These are phyloP conservation scores for Penaeus japonicus DNA, from an alignment of 1,140 invertebrate species.

Conservation along the genomic window DNA sequence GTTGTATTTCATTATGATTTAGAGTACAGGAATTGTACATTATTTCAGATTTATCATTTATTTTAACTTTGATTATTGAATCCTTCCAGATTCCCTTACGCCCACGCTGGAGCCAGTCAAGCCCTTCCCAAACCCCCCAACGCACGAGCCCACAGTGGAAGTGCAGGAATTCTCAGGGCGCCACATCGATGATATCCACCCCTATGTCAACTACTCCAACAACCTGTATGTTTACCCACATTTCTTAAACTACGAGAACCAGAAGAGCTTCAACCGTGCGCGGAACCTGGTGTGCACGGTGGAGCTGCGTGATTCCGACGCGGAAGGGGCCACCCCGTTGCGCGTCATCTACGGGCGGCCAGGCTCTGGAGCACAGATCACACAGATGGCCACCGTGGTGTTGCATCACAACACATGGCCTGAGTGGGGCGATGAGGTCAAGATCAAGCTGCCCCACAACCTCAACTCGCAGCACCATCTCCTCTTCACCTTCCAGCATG, in stretches of 20 bases:
- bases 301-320: slow-evolving; percentile 83
- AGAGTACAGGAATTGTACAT: neutral
- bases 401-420: slow-evolving; percentile 83
- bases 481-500: slow-evolving; percentile 88
- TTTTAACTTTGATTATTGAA: slow-evolving; percentile 40
- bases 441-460: slow-evolving; percentile 81
- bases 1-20: neutral
- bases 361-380: slow-evolving; percentile 68
- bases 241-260: slow-evolving; percentile 86
- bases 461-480: slow-evolving; percentile 81
- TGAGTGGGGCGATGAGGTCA: slow-evolving; percentile 89
- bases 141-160: slow-evolving; percentile 77
- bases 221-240: slow-evolving; percentile 91
- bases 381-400: slow-evolving; percentile 61
- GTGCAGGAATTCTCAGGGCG: slow-evolving; percentile 81
- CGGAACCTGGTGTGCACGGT: slow-evolving; percentile 90
- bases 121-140: slow-evolving; percentile 81
- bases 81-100: slow-evolving; percentile 77
- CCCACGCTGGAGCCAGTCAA: slow-evolving; percentile 80
- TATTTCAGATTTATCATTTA: slow-evolving; percentile 17
- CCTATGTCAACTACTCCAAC: slow-evolving; percentile 83
- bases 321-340: slow-evolving; percentile 74
- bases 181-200: slow-evolving; percentile 76
- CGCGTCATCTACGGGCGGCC: slow-evolving; percentile 81
- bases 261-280: slow-evolving; percentile 86